These are phyloP conservation scores for Patella ulyssiponensis DNA, from an alignment of 2,888 invertebrate genomes.

Conservation along the genomic window DNA sequence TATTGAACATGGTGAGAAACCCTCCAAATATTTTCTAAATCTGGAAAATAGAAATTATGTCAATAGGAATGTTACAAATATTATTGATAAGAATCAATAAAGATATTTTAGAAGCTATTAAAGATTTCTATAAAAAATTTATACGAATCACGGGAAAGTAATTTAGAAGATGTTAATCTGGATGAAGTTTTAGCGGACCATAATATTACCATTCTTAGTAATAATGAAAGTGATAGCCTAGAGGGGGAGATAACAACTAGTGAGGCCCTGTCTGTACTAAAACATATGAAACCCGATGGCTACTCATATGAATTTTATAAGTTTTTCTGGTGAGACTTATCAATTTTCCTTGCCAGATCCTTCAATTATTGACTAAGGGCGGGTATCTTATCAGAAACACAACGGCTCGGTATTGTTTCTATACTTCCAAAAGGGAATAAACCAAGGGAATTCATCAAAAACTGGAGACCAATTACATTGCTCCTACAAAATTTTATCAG, in stretches of 20 bases:
- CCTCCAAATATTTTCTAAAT: not conserved
- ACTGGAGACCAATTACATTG: conserved; percentile 8
- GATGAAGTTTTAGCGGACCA: not conserved
- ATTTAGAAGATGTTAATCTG: not conserved
- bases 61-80: conserved; percentile 4
- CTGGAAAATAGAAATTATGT: conserved; percentile 1
- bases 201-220: not conserved
- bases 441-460: not conserved
- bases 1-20: not conserved
- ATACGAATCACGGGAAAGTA: not conserved
- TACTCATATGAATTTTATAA: no score
- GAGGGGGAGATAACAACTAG: not conserved
- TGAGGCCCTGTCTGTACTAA: not conserved
- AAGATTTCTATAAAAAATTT: not conserved
- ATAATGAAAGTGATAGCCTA: not conserved
- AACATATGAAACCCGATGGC: no score
- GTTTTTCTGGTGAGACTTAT: no score
- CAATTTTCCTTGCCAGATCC: not conserved
- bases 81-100: not conserved
- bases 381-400: not conserved
- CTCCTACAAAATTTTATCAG: not conserved
- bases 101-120: not conserved
- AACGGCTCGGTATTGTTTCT: not conserved
- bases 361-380: not conserved
- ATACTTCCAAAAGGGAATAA: not conserved